These are phyloP conservation scores for Drosophila helvetica DNA, from an alignment of 2,888 invertebrate genomes.

Conservation along the genomic window DNA sequence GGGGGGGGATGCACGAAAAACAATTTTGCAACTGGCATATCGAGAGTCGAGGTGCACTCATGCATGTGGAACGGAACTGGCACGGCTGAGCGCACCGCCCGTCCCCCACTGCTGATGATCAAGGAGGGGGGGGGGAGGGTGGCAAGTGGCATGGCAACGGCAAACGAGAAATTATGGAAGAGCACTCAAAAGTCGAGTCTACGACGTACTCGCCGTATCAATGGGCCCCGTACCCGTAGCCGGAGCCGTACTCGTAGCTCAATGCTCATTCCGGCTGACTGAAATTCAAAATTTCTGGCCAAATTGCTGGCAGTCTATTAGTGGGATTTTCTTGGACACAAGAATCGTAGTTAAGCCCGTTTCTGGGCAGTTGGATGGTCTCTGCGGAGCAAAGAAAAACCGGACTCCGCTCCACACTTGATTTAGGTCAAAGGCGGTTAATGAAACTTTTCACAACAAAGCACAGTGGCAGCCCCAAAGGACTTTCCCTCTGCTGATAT, in stretches of 20 bases:
- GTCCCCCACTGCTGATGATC: constrained; percentile 33
- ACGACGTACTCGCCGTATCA: constrained; percentile 19
- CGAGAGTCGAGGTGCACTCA: constrained; percentile 68
- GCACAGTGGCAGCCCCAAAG: neutral
- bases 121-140: constrained; percentile 3
- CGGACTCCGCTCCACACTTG: constrained; percentile 15
- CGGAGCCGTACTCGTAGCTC: neutral
- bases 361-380: neutral
- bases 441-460: constrained; percentile 37
- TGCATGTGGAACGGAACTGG: constrained; percentile 58
- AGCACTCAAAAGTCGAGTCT: constrained; percentile 12
- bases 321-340: neutral
- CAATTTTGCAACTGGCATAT: constrained; percentile 72
- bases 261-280: constrained; percentile 37
- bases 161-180: constrained; percentile 25
- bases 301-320: constrained; percentile 1
- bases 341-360: neutral
- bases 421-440: constrained; percentile 47
- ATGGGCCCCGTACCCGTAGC: constrained; percentile 1
- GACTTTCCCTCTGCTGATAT: neutral
- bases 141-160: constrained; percentile 31
- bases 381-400: neutral
- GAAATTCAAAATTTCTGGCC: neutral
- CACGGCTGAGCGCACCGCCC: constrained; percentile 66
- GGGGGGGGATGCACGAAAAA: constrained; percentile 23